Conservation (phyloP, 2,888 invertebrate species). For the Troilus luridus region DNA sequence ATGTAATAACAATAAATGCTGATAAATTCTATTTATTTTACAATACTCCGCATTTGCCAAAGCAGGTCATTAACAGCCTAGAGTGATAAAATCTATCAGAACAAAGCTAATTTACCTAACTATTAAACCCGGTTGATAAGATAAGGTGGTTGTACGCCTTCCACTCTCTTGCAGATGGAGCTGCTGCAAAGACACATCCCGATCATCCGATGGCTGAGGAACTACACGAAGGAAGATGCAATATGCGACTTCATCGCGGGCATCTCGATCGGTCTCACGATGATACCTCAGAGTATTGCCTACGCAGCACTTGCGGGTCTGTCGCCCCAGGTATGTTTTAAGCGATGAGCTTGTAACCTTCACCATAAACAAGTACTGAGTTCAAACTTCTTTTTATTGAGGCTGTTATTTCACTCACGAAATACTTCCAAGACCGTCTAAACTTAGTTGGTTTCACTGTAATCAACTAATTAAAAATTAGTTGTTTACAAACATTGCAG, state of each 20-base stretch:
- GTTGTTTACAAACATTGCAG: too few relatives aligned
- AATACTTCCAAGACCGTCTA: too few relatives aligned
- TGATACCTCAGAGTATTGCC: constrained; percentile 94
- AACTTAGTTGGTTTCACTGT: too few relatives aligned
- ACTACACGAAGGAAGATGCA: constrained; percentile 78
- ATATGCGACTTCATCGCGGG: constrained; percentile 90
- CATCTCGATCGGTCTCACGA: constrained; percentile 88
- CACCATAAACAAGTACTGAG: too few relatives aligned
- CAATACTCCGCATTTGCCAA: too few relatives aligned
- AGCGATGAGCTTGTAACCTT: too few relatives aligned
- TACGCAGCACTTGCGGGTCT: constrained; percentile 89
- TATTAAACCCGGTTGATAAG: neutral
- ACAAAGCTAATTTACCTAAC: constrained; percentile 27
- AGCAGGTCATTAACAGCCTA: neutral
- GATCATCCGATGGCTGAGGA: constrained; percentile 69
- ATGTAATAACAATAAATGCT: neutral
- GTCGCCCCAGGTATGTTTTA: constrained; percentile 77
- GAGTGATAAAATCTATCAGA: neutral
- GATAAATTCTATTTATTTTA: neutral
- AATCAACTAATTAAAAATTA: too few relatives aligned
- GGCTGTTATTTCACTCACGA: too few relatives aligned
- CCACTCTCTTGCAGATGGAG: constrained; percentile 23
- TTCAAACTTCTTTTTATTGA: too few relatives aligned
- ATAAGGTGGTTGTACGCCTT: constrained; percentile 12
- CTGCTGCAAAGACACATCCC: constrained; percentile 58